These are phyloP conservation scores for Notarius lentiginosus DNA, from an alignment of 2,113 vertebrate genomes.

Conservation along the genomic window DNA sequence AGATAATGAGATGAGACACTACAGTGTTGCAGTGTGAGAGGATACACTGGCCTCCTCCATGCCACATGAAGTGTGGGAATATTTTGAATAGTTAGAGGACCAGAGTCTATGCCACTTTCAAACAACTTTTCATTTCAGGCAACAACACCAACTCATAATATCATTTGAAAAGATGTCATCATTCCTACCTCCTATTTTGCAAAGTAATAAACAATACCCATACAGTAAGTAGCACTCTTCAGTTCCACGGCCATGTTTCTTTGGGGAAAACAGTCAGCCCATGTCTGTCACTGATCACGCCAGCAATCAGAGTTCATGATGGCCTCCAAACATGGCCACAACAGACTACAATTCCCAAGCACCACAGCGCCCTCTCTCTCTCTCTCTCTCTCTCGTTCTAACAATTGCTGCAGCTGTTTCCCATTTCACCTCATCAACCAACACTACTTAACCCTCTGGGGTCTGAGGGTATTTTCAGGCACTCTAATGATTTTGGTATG, in stretches of 20 bases:
- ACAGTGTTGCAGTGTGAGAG: background rate
- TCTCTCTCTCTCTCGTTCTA: too few relatives aligned
- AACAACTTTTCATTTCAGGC: background rate
- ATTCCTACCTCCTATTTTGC: background rate
- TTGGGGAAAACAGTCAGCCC: background rate
- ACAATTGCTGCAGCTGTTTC: too few relatives aligned
- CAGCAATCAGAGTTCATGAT: too few relatives aligned
- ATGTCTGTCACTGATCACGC: background rate
- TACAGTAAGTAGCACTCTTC: background rate
- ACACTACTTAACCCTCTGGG: too few relatives aligned
- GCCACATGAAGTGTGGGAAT: background rate
- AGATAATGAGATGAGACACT: background rate
- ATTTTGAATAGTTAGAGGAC: background rate
- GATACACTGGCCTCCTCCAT: background rate
- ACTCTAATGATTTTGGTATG: too few relatives aligned
- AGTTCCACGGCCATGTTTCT: background rate
- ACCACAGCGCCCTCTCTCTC: too few relatives aligned
- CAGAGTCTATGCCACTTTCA: background rate
- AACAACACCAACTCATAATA: background rate
- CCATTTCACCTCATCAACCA: too few relatives aligned
- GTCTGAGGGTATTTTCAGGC: too few relatives aligned
- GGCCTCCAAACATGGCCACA: too few relatives aligned
- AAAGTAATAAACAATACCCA: background rate
- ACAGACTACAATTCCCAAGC: too few relatives aligned
- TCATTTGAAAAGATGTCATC: background rate